Evolutionary conservation across 1,140 invertebrate species (phyloP), one percentile per base, ranked within the genome.

Genomic region (Pachypeltis micranthus): DNA sequence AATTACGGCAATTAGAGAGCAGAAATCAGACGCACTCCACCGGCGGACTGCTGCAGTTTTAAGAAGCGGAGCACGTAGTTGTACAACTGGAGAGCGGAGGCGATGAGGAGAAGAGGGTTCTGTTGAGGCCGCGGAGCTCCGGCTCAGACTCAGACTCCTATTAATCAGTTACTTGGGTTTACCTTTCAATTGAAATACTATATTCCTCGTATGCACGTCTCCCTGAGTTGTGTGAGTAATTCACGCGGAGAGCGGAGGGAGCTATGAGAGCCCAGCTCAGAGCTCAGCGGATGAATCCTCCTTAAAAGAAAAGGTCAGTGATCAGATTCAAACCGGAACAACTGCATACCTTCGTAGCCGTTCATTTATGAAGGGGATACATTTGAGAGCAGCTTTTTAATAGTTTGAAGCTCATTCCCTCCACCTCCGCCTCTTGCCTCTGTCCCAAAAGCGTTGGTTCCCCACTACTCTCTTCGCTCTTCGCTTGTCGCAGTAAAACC

Each of bases 321-420:
- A 51, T 51, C 47, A 51, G 47, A 51, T 51, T 51, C 47, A 51
- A 51, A 51, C 47, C 47, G 47, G 47, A 51, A 51, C 47, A 51
- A 51, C 47, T 51, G 47, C 47, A 51, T 51, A 21, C 47, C 47
- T 51, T 21, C 47, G 47, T 51, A 51, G 12, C 19, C 31, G 31
- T 16, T 51, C 47, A 51, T 51, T 51, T 51, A 39, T 39, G 34
- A 39, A n/a, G n/a, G 34, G 7, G n/a, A 39, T 39, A 10, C 34
- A 39, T 39, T 7, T 10, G 47, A n/a, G n/a, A 51, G 23, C 10
- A 51, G 47, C 47, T 21, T 51, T 51, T 51, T 51, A 51, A 51
- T 51, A 51, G 47, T 51, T 51, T 10, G 47, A n/a, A n/a, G n/a
- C n/a, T n/a, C n/a, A n/a, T n/a, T n/a, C n/a, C n/a, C n/a, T n/a